Evolutionary conservation across 1,140 invertebrate genomes (phyloP).

Genomic region (Batillaria attramentaria): DNA sequence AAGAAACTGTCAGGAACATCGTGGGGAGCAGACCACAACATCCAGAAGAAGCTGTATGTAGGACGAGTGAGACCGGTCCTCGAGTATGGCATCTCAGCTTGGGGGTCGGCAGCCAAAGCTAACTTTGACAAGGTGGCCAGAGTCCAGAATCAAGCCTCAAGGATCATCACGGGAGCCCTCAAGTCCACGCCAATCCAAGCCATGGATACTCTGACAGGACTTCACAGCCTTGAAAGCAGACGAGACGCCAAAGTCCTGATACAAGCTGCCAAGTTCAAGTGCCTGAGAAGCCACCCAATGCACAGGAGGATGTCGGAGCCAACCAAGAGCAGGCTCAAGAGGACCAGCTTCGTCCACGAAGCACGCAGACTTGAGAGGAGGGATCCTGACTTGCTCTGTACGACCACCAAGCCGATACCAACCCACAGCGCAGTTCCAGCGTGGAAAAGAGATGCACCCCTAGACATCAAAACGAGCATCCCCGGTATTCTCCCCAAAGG

Average conservation of each 20-base stretch:
- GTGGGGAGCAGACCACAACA: constrained; percentile 5
- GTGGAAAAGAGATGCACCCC: neutral
- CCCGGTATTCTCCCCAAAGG: neutral
- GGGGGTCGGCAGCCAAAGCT: constrained; percentile 26
- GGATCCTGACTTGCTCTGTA: neutral
- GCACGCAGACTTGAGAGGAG: neutral
- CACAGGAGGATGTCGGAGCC: neutral
- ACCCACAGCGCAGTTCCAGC: neutral
- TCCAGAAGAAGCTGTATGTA: constrained; percentile 19
- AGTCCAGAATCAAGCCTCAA: constrained; percentile 33
- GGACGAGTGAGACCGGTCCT: constrained; percentile 27
- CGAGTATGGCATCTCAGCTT: constrained; percentile 35
- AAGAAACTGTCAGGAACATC: constrained; percentile 3
- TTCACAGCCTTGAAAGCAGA: constrained; percentile 4
- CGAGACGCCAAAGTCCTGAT: neutral
- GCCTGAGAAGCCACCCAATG: neutral
- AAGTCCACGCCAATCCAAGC: constrained; percentile 18
- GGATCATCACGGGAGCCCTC: constrained; percentile 34
- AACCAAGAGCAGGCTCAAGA: neutral
- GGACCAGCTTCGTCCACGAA: neutral
- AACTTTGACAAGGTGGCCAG: constrained; percentile 23
- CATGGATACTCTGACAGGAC: constrained; percentile 7
- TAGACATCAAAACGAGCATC: neutral
- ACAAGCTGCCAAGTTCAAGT: neutral
- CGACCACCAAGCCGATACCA: neutral